phyloP scores from a whole-genome alignment of 2,888 invertebrate species.

The Choristoneura rosaceana region DNA sequence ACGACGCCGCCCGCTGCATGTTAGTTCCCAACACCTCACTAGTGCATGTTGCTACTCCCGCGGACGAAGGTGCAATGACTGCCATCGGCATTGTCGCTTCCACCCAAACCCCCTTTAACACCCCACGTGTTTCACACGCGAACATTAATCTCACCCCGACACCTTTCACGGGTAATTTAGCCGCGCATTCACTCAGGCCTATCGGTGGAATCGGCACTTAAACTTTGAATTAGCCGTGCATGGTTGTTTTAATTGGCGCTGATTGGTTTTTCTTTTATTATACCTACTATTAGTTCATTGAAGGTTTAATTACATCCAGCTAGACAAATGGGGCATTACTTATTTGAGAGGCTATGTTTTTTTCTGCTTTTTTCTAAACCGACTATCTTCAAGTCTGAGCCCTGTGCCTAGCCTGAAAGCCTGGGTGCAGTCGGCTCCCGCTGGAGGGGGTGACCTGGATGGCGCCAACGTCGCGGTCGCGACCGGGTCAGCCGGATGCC shows the following conservation, averaged over 20 bases:
- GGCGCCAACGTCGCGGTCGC: slow-evolving; percentile 80
- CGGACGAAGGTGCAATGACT: slow-evolving; percentile 81
- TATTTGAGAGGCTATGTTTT: neutral
- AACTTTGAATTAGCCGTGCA: slow-evolving; percentile 46
- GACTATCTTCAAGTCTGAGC: neutral
- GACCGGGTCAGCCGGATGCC: slow-evolving; percentile 79
- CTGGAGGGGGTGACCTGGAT: slow-evolving; percentile 76
- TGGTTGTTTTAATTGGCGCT: slow-evolving; percentile 53
- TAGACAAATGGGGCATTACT: neutral
- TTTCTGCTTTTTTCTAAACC: neutral
- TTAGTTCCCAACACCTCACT: slow-evolving; percentile 47
- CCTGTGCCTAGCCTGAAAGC: slow-evolving; percentile 10
- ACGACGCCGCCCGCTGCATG: slow-evolving; percentile 75
- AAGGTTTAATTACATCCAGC: neutral
- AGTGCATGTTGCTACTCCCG: slow-evolving; percentile 69
- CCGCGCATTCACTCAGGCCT: slow-evolving; percentile 58
- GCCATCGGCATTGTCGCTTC: slow-evolving; percentile 66
- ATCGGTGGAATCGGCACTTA: slow-evolving; percentile 55
- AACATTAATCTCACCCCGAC: slow-evolving; percentile 78
- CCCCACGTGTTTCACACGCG: slow-evolving; percentile 77
- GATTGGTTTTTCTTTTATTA: slow-evolving; percentile 20
- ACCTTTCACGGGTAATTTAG: slow-evolving; percentile 65
- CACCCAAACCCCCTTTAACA: slow-evolving; percentile 57
- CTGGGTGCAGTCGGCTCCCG: slow-evolving; percentile 20
- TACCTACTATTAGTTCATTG: neutral